Base-by-base conservation (phyloP, 2,888 invertebrate species). In the Pseudoips prasinana region DNA sequence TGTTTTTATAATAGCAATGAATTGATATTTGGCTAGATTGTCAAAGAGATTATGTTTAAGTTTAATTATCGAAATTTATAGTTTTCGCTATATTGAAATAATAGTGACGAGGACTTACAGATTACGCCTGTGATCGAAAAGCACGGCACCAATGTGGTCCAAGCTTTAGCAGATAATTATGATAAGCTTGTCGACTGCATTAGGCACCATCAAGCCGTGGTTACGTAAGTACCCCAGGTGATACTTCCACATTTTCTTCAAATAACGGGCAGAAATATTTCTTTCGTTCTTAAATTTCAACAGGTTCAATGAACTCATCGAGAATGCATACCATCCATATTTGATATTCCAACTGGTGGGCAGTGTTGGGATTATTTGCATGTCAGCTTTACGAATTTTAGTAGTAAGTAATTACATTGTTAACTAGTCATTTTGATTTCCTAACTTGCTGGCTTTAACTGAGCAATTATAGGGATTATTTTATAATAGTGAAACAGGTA, bases 281-380 rank as follows among this genome's bases (percentile, higher is more conserved):
- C 2, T 3, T 5, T 14, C 14, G 3, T 3, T 14, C 3, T 14
- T 14, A 3, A 14, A 14, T 14, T 20, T 20, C 7, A 20, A 20
- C 59, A 91, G 89, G 22, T 84, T 91, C 28, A 78, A 77, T 10
- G 46, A 66, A 14, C 68, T 79, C 2, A 74, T 90, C 1, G 89
- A 90, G 55, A 59, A 82, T 24, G 78, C 89, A 0, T 88, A 86
- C 20, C 90, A 91, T 25, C 66, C 76, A 1, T 85, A 88, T 40
- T 68, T 91, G 25, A 54, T 90, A 18, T 89, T 90, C 19, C 91
- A 91, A 70, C 73, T 91, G 4, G 63, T 78, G 6, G 90, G 90
- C 3, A 84, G 89, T 23, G 85, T 89, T 27, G 88, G 83, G 1
- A 67, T 89, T 1, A 80, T 86, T 27, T 87, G 88, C 37, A 84